A percentile compares a stretch with the other conserved stretches of the same genome.
Evolutionary conservation across 2,113 vertebrate genomes (phyloP).

Genomic region (Raphicerus campestris): DNA sequence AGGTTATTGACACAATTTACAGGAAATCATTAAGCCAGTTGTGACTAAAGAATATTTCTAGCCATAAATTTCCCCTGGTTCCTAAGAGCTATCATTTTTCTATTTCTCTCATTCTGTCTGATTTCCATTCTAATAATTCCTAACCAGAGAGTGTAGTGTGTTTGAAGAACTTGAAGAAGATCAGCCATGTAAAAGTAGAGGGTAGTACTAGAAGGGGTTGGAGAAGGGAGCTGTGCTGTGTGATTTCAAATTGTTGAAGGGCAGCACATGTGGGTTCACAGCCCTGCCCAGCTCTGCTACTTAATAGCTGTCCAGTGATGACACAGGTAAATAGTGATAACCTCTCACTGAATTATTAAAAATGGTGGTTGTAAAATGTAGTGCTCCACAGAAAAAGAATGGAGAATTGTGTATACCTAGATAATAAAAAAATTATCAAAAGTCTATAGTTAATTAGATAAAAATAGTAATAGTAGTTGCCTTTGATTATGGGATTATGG

Average conservation of each 20-base stretch:
- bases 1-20: background rate
- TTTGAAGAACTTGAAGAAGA: background rate
- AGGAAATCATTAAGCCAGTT: background rate
- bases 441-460: slow-evolving; percentile 10
- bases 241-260: background rate
- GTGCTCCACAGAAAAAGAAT: background rate
- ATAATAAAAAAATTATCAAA: background rate
- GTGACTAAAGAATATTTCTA: background rate
- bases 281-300: background rate
- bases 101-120: background rate
- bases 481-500: background rate
- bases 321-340: background rate
- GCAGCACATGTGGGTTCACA: background rate
- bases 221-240: background rate
- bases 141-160: background rate
- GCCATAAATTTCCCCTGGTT: background rate
- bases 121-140: slow-evolving; percentile 2
- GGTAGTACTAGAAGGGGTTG: background rate
- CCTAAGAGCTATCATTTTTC: background rate
- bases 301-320: background rate
- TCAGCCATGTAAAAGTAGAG: background rate
- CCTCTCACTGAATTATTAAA: background rate
- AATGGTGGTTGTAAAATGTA: background rate
- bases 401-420: background rate
- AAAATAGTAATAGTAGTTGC: background rate